Conservation (phyloP, 1,140 invertebrate species). For the Palaemon carinicauda region DNA sequence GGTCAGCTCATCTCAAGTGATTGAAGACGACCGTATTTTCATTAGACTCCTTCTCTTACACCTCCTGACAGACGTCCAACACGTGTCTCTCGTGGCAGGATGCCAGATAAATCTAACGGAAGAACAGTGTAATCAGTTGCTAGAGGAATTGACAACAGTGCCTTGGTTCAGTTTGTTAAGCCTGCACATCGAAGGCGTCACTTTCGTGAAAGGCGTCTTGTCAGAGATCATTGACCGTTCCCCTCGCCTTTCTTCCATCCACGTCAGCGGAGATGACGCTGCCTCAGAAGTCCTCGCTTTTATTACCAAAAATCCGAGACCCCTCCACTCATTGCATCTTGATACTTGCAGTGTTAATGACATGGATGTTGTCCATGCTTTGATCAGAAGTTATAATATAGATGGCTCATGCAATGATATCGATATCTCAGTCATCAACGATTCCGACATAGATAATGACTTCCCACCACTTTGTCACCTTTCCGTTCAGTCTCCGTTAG, state of each 20-base stretch:
- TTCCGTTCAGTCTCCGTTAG: background rate
- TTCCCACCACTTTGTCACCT: conserved; percentile 11
- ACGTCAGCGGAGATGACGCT: conserved; percentile 4
- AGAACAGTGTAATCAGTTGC: background rate
- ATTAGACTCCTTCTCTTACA: background rate
- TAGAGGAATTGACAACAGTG: background rate
- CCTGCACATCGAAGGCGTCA: conserved; percentile 14
- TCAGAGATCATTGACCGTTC: conserved; percentile 20
- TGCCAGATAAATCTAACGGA: background rate
- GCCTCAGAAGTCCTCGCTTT: conserved; percentile 4
- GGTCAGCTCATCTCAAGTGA: background rate
- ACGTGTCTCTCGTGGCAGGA: background rate
- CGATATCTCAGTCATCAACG: background rate
- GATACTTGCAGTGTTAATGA: conserved; percentile 4
- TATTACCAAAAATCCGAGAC: conserved; percentile 7
- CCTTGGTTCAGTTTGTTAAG: background rate
- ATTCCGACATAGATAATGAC: background rate
- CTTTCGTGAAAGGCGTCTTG: background rate
- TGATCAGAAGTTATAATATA: conserved; percentile 5
- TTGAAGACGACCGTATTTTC: background rate
- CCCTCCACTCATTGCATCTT: conserved; percentile 11
- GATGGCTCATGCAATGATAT: background rate
- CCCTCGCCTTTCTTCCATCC: background rate
- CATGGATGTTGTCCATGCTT: conserved; percentile 10
- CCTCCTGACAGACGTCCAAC: background rate